These are phyloP conservation scores for Drosophila sechellia DNA, from an alignment of 1,140 invertebrate genomes.

Conservation along the genomic window DNA sequence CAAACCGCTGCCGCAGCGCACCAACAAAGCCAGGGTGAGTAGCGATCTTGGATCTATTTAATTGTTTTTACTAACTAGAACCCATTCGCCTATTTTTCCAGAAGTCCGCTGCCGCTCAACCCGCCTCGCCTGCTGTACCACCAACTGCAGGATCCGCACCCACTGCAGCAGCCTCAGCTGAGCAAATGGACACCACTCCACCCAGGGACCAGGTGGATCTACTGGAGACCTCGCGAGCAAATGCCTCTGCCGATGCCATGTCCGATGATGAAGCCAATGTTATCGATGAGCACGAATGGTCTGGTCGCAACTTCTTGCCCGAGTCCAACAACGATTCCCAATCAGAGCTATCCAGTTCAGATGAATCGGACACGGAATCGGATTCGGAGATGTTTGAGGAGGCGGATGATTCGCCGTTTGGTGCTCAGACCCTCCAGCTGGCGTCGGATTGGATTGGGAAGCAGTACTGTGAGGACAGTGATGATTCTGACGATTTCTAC, in stretches of 20 bases:
- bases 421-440: slow-evolving; percentile 80
- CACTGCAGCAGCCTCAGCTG: slow-evolving; percentile 2
- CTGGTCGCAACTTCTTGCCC: slow-evolving; percentile 94
- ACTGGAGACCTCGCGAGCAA: slow-evolving; percentile 85
- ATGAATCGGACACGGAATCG: slow-evolving; percentile 75
- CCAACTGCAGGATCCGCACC: slow-evolving; percentile 3
- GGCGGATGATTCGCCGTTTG: slow-evolving; percentile 84
- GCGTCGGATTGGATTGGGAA: slow-evolving; percentile 84
- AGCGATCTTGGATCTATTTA: neutral
- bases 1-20: slow-evolving; percentile 76
- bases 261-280: slow-evolving; percentile 89
- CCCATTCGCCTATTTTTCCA: neutral
- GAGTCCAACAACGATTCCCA: slow-evolving; percentile 91
- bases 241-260: slow-evolving; percentile 85
- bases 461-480: slow-evolving; percentile 82
- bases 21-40: slow-evolving; percentile 64
- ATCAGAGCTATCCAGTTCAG: slow-evolving; percentile 84
- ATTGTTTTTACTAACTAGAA: too few relatives aligned
- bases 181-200: slow-evolving; percentile 59
- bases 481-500: slow-evolving; percentile 79
- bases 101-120: slow-evolving; percentile 54
- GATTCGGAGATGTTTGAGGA: slow-evolving; percentile 83
- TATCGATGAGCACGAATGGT: slow-evolving; percentile 97
- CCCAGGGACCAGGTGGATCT: slow-evolving; percentile 86
- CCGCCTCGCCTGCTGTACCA: slow-evolving; percentile 20